A percentile compares a stretch with the other conserved stretches of the same genome.
Conservation (phyloP, 2,797 vertebrate genomes). For the Parauchenoglanis ngamensis region DNA sequence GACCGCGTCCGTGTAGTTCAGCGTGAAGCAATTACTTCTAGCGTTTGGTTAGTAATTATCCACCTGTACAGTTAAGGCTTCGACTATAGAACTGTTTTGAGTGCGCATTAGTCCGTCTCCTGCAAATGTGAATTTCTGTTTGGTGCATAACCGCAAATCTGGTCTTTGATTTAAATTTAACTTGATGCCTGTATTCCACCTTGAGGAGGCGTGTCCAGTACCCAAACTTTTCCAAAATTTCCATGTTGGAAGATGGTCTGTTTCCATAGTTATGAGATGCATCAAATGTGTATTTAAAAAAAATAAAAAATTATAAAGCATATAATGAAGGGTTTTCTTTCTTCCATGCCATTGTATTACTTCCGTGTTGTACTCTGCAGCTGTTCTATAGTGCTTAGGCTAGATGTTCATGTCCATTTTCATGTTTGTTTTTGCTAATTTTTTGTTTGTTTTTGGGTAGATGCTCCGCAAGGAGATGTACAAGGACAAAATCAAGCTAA, state of each 20-base stretch:
- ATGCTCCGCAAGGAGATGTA: slow-evolving; percentile 61
- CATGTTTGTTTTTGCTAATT: background rate
- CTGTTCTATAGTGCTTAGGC: background rate
- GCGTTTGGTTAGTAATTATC: background rate
- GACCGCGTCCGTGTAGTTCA: background rate
- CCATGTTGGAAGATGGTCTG: background rate
- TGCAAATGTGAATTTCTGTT: background rate
- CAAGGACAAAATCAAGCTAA: slow-evolving; percentile 75
- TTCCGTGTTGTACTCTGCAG: background rate
- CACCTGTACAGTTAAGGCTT: background rate
- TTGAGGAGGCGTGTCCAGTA: background rate
- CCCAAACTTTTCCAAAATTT: background rate
- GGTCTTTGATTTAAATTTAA: background rate
- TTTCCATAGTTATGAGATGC: background rate
- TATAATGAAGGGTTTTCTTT: background rate
- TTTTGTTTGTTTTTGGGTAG: background rate
- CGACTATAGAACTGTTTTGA: background rate
- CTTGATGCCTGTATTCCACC: background rate
- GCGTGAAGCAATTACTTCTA: background rate
- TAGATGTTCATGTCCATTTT: background rate
- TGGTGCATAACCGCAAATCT: background rate
- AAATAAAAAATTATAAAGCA: too few relatives aligned
- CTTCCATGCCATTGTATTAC: background rate
- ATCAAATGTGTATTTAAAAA: background rate
- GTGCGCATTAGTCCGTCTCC: background rate